phyloP scores from a whole-genome alignment of 1,140 invertebrate genomes.

The Meloidogyne floridensis region DNA sequence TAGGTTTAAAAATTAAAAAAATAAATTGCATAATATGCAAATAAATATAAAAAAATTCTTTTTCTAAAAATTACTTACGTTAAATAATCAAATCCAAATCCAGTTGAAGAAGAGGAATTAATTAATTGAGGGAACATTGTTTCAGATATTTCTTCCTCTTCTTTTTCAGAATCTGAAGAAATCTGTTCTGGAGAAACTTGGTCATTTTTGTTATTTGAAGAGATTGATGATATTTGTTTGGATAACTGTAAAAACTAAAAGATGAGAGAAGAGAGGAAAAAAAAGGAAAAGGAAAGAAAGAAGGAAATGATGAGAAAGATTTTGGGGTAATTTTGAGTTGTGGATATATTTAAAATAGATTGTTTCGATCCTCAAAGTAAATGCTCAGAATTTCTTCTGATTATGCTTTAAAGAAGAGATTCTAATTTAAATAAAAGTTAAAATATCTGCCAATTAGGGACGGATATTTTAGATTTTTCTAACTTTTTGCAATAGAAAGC shows the following conservation, averaged over 20 bases:
- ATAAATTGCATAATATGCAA: not conserved
- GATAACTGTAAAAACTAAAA: conserved; percentile 5
- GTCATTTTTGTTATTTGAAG: not conserved
- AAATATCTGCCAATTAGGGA: too few relatives aligned
- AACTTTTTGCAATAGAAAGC: too few relatives aligned
- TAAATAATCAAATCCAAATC: conserved; percentile 9
- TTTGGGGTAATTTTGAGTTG: not conserved
- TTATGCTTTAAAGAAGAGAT: too few relatives aligned
- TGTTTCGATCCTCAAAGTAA: too few relatives aligned
- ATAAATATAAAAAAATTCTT: not conserved
- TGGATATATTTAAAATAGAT: too few relatives aligned
- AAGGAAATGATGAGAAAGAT: not conserved
- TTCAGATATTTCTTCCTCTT: not conserved
- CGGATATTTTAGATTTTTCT: too few relatives aligned
- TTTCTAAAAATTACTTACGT: not conserved
- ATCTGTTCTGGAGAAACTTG: not conserved
- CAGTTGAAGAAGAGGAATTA: not conserved
- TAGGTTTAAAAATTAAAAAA: not conserved
- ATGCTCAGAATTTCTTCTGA: too few relatives aligned
- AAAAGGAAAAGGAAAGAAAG: not conserved
- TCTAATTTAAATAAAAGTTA: too few relatives aligned
- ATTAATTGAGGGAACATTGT: conserved; percentile 4
- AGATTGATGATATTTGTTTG: not conserved
- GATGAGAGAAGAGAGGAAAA: not conserved
- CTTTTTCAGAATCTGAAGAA: conserved; percentile 4